Percentiles rank a stretch among this genome's conserved stretches.
phyloP scores from a whole-genome alignment of 1,140 invertebrate species.

The Caenorhabditis tropicalis region DNA sequence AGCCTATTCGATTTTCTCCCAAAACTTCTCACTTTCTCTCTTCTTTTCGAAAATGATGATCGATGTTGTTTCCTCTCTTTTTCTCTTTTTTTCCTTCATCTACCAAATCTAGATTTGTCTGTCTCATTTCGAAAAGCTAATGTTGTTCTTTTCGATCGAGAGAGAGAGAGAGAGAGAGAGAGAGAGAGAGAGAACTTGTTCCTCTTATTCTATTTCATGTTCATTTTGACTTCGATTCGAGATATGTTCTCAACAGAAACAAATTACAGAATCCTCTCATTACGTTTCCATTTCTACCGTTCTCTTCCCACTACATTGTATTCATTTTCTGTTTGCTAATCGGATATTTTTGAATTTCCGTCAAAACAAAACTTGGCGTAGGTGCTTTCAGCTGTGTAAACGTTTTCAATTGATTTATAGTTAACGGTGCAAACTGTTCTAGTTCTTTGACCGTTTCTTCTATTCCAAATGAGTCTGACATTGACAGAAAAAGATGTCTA shows the following conservation, averaged over 20 bases:
- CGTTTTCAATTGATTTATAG: background rate
- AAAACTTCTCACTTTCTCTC: constrained; percentile 19
- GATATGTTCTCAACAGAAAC: background rate
- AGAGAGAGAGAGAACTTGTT: too few relatives aligned
- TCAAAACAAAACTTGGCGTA: background rate
- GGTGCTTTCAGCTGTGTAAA: constrained; percentile 4
- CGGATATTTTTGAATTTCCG: constrained; percentile 6
- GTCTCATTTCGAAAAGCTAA: constrained; percentile 11
- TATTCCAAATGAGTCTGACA: too few relatives aligned
- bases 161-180: too few relatives aligned
- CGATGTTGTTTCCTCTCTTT: constrained; percentile 11
- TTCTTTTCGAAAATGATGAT: constrained; percentile 29
- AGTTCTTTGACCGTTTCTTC: background rate
- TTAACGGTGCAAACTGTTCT: background rate
- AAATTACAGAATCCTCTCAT: background rate
- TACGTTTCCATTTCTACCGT: background rate
- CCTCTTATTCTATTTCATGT: background rate
- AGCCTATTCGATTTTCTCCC: background rate
- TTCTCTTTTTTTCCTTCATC: background rate
- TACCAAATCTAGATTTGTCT: background rate
- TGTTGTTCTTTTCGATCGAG: constrained; percentile 4
- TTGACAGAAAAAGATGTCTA: too few relatives aligned
- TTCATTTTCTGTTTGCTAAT: background rate
- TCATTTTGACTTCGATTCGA: constrained; percentile 8
- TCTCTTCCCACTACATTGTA: background rate